Percentiles rank a stretch among this genome's conserved stretches.
phyloP scores from a whole-genome alignment of 2,797 vertebrate genomes.

The Thripadectes ignobilis region DNA sequence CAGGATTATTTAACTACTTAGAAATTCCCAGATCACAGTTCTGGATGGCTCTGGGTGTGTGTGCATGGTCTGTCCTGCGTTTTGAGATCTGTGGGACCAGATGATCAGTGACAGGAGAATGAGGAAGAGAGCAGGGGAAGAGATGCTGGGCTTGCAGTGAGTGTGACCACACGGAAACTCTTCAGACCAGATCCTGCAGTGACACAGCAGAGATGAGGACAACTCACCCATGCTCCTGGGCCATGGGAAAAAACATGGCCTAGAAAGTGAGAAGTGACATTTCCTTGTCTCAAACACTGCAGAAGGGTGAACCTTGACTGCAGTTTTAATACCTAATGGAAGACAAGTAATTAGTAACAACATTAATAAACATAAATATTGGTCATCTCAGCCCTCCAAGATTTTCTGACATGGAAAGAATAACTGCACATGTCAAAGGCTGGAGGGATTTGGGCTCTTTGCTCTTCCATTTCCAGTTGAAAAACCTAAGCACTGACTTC shows the following conservation, averaged over 20 bases:
- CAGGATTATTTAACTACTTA: neutral
- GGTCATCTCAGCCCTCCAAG: neutral
- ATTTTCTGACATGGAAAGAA: neutral
- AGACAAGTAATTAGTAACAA: neutral
- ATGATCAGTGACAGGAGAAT: neutral
- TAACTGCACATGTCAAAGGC: neutral
- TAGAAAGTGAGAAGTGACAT: neutral
- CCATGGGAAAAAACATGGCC: neutral
- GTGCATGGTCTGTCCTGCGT: rapidly evolving
- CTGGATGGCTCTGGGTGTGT: neutral
- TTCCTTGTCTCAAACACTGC: neutral
- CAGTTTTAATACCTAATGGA: neutral
- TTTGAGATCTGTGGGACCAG: neutral
- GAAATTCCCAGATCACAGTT: neutral
- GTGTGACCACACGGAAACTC: neutral
- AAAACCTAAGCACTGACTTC: neutral
- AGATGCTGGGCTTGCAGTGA: neutral
- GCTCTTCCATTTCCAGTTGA: neutral
- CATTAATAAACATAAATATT: neutral
- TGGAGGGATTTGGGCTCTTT: neutral
- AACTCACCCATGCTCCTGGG: rapidly evolving
- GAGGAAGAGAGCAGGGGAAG: neutral
- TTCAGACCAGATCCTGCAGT: neutral
- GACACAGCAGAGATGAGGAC: neutral
- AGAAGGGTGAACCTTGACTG: rapidly evolving